These are phyloP conservation scores for Trichonephila clavata DNA, from an alignment of 1,140 invertebrate species.

Conservation along the genomic window DNA sequence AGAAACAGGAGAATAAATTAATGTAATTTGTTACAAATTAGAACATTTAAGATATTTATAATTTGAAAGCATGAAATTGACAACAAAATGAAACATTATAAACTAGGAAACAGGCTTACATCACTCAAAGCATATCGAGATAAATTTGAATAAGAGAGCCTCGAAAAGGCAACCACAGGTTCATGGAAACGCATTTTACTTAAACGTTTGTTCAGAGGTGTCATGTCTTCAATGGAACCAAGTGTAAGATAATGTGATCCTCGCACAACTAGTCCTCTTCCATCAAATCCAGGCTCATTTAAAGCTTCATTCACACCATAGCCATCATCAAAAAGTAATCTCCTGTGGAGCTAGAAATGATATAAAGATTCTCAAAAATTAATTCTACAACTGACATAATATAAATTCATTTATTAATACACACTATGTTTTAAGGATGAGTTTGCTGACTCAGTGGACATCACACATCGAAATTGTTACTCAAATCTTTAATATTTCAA, in stretches of 20 bases:
- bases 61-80: too few species aligned
- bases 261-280: conserved; percentile 89
- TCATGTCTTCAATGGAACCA: conserved; percentile 78
- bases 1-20: too few species aligned
- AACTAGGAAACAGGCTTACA: conserved; percentile 16
- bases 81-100: too few species aligned
- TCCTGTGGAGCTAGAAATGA: conserved; percentile 86
- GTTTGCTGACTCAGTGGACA: too few species aligned
- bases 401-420: too few species aligned
- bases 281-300: conserved; percentile 88
- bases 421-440: too few species aligned
- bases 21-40: too few species aligned
- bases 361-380: neutral
- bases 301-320: conserved; percentile 96
- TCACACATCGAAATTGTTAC: too few species aligned
- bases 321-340: conserved; percentile 92
- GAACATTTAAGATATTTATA: too few species aligned
- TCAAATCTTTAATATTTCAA: too few species aligned
- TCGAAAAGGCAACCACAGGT: conserved; percentile 55
- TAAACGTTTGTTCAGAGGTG: conserved; percentile 37
- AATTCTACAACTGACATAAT: neutral
- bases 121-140: conserved; percentile 59
- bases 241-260: conserved; percentile 85
- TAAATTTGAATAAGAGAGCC: conserved; percentile 31
- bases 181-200: conserved; percentile 51